phyloP scores from a whole-genome alignment of 2,113 vertebrate genomes.

The Crotalus helleri region DNA sequence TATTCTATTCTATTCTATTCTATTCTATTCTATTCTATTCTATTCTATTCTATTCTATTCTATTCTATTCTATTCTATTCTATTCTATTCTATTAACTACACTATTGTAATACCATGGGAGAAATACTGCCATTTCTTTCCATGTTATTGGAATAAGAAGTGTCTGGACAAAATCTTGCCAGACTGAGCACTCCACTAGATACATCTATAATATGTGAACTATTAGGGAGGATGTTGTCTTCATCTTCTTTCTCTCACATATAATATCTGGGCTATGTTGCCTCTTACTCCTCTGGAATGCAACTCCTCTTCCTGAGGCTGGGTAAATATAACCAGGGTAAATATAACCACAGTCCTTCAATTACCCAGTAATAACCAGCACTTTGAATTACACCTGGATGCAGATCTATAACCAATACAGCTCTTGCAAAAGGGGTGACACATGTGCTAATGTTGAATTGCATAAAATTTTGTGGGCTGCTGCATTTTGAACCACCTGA shows the following conservation, averaged over 20 bases:
- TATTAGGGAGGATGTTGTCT: background rate
- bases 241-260: background rate
- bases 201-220: background rate
- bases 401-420: no score
- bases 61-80: no score
- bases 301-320: background rate
- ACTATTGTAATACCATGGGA: background rate
- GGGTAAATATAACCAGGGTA: background rate
- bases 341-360: background rate
- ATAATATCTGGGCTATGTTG: background rate
- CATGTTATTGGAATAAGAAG: background rate
- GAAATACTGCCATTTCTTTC: background rate
- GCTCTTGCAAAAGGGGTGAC: background rate
- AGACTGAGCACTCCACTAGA: background rate
- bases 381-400: background rate
- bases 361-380: background rate
- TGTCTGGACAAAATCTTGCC: background rate
- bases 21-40: no score
- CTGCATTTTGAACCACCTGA: background rate
- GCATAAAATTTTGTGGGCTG: background rate
- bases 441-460: background rate
- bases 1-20: no score
- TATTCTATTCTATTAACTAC: background rate
- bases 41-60: no score
- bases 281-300: background rate